Evolutionary conservation across 2,797 vertebrate species (phyloP).

Genomic region (Schizothorax lantsangensis): DNA sequence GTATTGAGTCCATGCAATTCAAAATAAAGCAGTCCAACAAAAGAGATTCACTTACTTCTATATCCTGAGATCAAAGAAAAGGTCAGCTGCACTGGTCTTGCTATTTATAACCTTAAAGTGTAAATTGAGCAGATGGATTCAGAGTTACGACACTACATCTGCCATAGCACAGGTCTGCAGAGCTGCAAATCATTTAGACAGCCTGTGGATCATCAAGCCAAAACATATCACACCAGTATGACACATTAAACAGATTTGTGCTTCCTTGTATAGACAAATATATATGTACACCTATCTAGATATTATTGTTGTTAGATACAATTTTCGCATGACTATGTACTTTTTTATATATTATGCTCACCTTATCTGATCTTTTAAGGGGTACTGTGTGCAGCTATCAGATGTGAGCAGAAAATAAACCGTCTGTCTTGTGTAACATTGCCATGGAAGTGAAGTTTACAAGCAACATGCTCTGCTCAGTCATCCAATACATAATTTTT

Average conservation of each 20-base stretch:
- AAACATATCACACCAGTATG: neutral
- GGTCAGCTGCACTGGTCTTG: neutral
- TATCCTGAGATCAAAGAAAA: neutral
- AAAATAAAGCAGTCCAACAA: neutral
- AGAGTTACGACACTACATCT: neutral
- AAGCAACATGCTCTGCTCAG: neutral
- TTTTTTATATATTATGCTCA: neutral
- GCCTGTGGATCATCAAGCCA: neutral
- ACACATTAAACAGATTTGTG: neutral
- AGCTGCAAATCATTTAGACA: neutral
- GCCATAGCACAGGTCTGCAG: neutral
- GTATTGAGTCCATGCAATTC: neutral
- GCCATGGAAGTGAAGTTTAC: neutral
- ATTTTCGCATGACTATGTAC: neutral
- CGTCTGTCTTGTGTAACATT: neutral
- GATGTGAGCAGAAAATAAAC: conserved; percentile 1
- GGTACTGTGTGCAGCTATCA: neutral
- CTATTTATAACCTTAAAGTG: neutral
- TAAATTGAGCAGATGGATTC: neutral
- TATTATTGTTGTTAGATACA: neutral
- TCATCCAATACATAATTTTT: neutral
- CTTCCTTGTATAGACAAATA: neutral
- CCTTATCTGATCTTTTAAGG: neutral
- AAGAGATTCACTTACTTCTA: neutral
- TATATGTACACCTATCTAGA: neutral